Evolutionary conservation across 2,797 vertebrate genomes (phyloP), one percentile per base, ranked within the genome.

Genomic region (Gobio occitaniae): DNA sequence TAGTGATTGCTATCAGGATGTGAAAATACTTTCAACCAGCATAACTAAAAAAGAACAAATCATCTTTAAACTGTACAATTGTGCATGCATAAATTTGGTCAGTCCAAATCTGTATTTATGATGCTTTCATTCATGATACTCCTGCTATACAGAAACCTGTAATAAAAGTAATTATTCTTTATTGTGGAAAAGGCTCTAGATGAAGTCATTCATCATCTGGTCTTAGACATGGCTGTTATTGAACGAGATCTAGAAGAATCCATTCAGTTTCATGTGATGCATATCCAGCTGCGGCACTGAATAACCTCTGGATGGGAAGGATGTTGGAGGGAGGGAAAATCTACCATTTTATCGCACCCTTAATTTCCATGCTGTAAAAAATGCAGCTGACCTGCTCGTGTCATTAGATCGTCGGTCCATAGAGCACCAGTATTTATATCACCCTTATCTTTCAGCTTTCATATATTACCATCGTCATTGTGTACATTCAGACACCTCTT

Each of bases 331-430:
- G 65, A 75, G 48, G 47, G 41, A 74, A 75, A 32, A 16, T 66
- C 70, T 56, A 66, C 84, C 80, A 80, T 86, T 86, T 81, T 84
- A 66, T 82, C 78, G 38, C 85, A 79, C 81, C 71, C 68, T 48
- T 86, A 78, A 84, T 86, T 86, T 86, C 78, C 25, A 50, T 29
- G 19, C 74, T 83, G 80, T 86, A 77, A 82, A 79, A 84, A 59
- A 50, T 88, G 91, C 86, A 91, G 86, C 84, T 93, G 91, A 93
- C 92, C 93, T 94, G 89, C 93, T 94, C 94, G 91, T 89, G 90
- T 94, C 91, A 93, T 94, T 94, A 93, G 36, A 71, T 63, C 56
- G 63, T 61, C 69, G 56, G 56, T 61, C 38, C 66, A 56, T 25
- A 80, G 66, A 71, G 61, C 47, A 66, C 41, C 72, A n/a, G 38